These are phyloP conservation scores for Bovichtus variegatus DNA, from an alignment of 2,797 vertebrate genomes.

Conservation along the genomic window DNA sequence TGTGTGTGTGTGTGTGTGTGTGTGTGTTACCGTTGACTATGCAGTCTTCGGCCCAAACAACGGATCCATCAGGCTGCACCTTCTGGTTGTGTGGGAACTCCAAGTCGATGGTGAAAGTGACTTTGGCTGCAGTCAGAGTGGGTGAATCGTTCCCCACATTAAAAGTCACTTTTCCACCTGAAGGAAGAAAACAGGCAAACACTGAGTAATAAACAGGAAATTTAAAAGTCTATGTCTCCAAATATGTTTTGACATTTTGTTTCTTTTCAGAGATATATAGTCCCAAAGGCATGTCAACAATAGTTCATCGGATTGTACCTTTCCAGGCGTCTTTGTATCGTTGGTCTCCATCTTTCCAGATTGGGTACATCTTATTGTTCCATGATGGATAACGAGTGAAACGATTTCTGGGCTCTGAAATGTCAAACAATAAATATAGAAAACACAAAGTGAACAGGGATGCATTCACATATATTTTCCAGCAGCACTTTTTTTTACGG, in stretches of 20 bases:
- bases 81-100: conserved; percentile 89
- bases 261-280: not conserved
- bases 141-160: conserved; percentile 92
- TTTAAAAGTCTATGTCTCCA: not conserved
- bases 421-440: conserved; percentile 10
- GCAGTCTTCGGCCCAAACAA: conserved; percentile 89
- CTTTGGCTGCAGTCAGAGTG: conserved; percentile 89
- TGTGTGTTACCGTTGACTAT: conserved; percentile 85
- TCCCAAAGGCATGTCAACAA: not conserved
- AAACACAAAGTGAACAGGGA: not conserved
- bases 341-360: conserved; percentile 86
- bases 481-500: not conserved
- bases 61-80: conserved; percentile 84
- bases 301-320: conserved; percentile 79
- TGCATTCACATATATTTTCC: not conserved
- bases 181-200: not conserved
- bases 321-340: conserved; percentile 88
- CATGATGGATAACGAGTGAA: conserved; percentile 85
- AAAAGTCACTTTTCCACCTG: conserved; percentile 90
- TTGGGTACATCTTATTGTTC: conserved; percentile 88
- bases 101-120: conserved; percentile 91
- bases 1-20: conserved; percentile 3
- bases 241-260: not conserved
- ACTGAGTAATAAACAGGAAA: not conserved
- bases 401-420: conserved; percentile 81